Evolutionary conservation across 2,113 vertebrate species (phyloP).

Genomic region (Anoura caudifer): DNA sequence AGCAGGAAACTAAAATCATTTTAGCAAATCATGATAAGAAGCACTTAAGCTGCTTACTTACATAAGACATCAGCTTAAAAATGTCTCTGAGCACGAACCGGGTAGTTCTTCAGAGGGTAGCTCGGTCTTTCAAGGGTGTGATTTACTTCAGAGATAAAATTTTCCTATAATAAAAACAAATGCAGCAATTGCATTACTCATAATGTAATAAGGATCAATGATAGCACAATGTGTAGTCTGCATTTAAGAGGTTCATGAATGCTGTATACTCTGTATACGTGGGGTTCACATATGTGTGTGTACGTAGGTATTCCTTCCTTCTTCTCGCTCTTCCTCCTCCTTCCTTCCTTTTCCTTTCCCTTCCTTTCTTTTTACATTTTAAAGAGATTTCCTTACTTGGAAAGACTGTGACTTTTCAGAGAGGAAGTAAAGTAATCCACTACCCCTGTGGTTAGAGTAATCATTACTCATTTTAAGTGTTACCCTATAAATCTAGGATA

Average conservation of each 20-base stretch:
- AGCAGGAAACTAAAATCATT: neutral
- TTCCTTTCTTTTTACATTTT: neutral
- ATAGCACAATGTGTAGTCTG: neutral
- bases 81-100: conserved; percentile 48
- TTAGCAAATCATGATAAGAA: conserved; percentile 1
- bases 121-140: conserved; percentile 73
- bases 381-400: neutral
- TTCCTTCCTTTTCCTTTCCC: neutral
- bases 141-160: conserved; percentile 78
- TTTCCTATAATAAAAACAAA: conserved; percentile 76
- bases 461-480: neutral
- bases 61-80: conserved; percentile 46
- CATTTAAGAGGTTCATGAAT: neutral
- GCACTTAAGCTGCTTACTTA: conserved; percentile 60
- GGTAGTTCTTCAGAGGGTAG: conserved; percentile 60
- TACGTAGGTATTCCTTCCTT: too few species aligned
- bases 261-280: neutral
- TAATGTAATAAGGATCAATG: neutral
- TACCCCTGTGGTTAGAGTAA: neutral
- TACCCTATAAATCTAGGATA: neutral
- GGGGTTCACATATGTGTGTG: neutral
- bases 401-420: neutral
- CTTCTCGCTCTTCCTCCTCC: neutral
- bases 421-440: neutral
- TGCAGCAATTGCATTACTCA: neutral